phyloP scores from a whole-genome alignment of 2,888 invertebrate genomes.

The Orchesella flavescens region DNA sequence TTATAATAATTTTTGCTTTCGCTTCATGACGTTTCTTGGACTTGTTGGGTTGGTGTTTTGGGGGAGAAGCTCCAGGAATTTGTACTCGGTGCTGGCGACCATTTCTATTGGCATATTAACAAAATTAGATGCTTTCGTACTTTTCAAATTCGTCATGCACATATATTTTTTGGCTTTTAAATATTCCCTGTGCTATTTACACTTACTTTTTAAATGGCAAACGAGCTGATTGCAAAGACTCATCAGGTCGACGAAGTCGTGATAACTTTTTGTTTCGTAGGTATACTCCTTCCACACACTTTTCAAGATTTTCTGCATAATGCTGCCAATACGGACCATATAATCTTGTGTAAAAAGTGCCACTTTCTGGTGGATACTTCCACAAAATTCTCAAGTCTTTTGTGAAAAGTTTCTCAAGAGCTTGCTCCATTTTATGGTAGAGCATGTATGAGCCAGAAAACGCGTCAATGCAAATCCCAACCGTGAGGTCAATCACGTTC shows the following conservation, averaged over 20 bases:
- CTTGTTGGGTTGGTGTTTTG: neutral
- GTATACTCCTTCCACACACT: constrained; percentile 61
- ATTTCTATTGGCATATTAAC: neutral
- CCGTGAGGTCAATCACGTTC: constrained; percentile 65
- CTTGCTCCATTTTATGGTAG: constrained; percentile 66
- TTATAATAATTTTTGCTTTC: neutral
- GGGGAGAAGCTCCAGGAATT: neutral
- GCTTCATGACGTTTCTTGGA: neutral
- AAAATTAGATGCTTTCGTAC: neutral
- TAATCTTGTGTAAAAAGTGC: constrained; percentile 53
- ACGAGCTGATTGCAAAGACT: neutral
- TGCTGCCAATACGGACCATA: constrained; percentile 61
- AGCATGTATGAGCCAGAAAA: constrained; percentile 60
- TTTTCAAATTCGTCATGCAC: no score
- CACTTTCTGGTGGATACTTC: constrained; percentile 42
- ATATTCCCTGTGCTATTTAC: neutral
- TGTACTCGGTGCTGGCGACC: neutral
- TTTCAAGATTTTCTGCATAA: constrained; percentile 59
- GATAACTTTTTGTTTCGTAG: constrained; percentile 49
- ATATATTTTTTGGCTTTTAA: no score
- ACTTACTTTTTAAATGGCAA: neutral
- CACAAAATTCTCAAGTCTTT: constrained; percentile 57
- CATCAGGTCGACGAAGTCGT: constrained; percentile 51
- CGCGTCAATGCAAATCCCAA: constrained; percentile 50
- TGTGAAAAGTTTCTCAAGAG: constrained; percentile 64